Evolutionary conservation across 2,113 vertebrate species (phyloP), one percentile per base, ranked within the genome.

Genomic region (Trogon surrucura): DNA sequence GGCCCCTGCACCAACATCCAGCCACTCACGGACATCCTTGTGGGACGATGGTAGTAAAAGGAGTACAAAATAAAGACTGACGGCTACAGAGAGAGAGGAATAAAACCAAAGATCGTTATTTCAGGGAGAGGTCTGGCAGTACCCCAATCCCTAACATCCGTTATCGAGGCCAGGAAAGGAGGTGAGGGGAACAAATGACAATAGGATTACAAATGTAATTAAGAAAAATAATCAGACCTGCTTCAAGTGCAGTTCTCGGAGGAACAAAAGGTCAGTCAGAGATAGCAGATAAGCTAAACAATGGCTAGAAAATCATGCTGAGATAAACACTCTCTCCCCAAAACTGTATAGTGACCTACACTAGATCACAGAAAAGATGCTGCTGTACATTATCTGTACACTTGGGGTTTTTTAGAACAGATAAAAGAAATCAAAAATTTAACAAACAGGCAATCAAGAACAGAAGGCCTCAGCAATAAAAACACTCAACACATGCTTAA

Each of bases 401-500:
- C 11, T 10, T 67, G 36, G 36, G 36, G 36, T 61, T 26, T 13
- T 66, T 56, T 54, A 38, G 53, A 44, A 65, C 16, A 36, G 56
- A 88, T 36, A 62, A 85, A 88, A 56, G 69, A 92, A 93, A 93
- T 34, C 6, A 93, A 60, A 47, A 73, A 22, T 73, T 48, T 62
- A 88, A 62, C 50, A 83, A 75, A 34, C 26, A 64, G n/a, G 44
- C 48, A 78, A 51, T 54, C 1, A 1, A 74, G 61, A 44, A 56
- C 48, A 88, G 71, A 57, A 61, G 51, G 83, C 32, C 77, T 81
- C 95, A 64, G n/a, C 65, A 84, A 44, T 75, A 56, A 78, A 80
- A 94, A 54, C 91, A 86, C 83, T 94, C 94, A 84, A 79, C 92
- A 78, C 69, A 4, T n/a, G 25, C 92, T 94, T 90, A 30, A 88